These are phyloP conservation scores for Callyntrura guangdongensis DNA, from an alignment of 2,888 invertebrate genomes.

Conservation along the genomic window DNA sequence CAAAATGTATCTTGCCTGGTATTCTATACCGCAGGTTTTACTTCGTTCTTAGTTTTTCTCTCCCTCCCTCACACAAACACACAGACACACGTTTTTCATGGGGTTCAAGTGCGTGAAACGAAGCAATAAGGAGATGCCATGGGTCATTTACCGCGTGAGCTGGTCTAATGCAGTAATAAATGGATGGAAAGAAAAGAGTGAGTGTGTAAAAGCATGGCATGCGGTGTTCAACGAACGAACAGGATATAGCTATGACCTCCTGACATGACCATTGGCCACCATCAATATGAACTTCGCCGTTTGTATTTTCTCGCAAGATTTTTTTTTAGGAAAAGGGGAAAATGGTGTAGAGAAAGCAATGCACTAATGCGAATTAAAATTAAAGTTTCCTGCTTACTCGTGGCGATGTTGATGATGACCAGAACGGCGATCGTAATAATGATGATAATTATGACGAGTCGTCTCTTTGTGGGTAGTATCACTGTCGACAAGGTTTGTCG, in stretches of 20 bases:
- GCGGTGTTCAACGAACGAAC: background rate
- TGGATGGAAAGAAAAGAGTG: background rate
- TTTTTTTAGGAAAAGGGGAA: background rate
- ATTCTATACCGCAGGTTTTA: background rate
- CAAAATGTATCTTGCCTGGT: background rate
- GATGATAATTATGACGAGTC: background rate
- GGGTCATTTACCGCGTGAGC: slow-evolving; percentile 71
- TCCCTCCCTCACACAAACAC: background rate
- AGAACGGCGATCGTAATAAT: background rate
- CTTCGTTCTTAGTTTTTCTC: background rate
- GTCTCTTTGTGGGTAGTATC: too few relatives aligned
- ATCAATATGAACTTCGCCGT: slow-evolving; percentile 33
- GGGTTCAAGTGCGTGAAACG: slow-evolving; percentile 77
- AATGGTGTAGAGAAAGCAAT: slow-evolving; percentile 40
- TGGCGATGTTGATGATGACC: background rate
- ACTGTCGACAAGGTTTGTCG: slow-evolving; percentile 7
- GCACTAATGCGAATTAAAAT: slow-evolving; percentile 13
- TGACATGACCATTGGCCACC: slow-evolving; percentile 73
- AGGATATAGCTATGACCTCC: slow-evolving; percentile 30
- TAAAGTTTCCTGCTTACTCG: background rate
- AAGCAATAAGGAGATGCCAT: slow-evolving; percentile 72
- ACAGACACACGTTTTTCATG: slow-evolving; percentile 26
- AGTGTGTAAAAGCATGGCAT: background rate
- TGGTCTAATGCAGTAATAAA: slow-evolving; percentile 62
- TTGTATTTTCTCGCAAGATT: background rate